Conservation (phyloP, 53 echinoderm and acorn worm species). For the Astropecten irregularis region DNA sequence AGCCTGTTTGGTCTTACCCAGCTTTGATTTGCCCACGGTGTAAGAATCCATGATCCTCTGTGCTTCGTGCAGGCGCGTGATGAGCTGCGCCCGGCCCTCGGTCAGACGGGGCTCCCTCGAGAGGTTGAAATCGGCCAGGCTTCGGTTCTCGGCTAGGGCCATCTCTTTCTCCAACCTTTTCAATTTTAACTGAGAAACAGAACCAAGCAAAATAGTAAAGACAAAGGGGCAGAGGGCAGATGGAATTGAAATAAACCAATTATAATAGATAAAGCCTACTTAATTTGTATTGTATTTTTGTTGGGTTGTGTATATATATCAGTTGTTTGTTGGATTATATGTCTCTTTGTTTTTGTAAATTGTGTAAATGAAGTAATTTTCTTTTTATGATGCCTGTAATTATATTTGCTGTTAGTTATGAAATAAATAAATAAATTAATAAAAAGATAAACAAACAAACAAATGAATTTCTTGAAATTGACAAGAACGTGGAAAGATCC, state of each 20-base stretch:
- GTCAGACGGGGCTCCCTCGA: slow-evolving; percentile 79
- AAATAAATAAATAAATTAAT: too few species aligned
- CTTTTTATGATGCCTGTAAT: too few species aligned
- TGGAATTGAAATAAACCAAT: background rate
- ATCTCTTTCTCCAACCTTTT: slow-evolving; percentile 79
- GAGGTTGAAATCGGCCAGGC: slow-evolving; percentile 90
- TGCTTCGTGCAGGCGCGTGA: slow-evolving; percentile 70
- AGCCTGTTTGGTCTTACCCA: slow-evolving; percentile 83
- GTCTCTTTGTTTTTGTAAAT: too few species aligned
- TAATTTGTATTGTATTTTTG: too few species aligned
- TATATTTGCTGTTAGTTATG: too few species aligned
- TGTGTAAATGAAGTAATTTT: background rate
- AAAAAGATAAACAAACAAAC: too few species aligned
- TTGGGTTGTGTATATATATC: too few species aligned
- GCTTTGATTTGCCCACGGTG: slow-evolving; percentile 66
- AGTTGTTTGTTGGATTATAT: too few species aligned
- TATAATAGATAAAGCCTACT: too few species aligned
- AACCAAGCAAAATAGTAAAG: background rate
- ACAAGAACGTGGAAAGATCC: too few species aligned
- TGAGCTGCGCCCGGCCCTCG: slow-evolving; percentile 69
- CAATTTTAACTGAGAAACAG: slow-evolving; percentile 54
- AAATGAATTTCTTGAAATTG: too few species aligned
- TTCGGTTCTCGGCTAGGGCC: slow-evolving; percentile 79
- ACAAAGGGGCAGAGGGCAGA: background rate
- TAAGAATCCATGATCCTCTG: slow-evolving; percentile 63